Evolutionary conservation across 2,888 invertebrate genomes (phyloP).

Genomic region (Eupithecia dodoneata): DNA sequence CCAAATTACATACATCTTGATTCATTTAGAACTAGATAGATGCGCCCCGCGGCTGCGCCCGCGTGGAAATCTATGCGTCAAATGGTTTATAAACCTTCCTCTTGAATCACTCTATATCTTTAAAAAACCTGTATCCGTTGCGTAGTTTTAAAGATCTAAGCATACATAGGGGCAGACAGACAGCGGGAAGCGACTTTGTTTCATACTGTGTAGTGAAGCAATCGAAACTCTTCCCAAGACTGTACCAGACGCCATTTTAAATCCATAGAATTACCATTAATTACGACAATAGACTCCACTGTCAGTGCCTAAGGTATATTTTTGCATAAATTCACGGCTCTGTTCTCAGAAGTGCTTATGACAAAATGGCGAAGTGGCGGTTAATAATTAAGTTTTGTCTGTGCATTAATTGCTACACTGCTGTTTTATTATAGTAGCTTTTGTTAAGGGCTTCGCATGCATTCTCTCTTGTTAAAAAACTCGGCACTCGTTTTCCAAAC

Average conservation of each 20-base stretch:
- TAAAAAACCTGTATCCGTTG: no score
- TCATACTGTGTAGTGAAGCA: neutral
- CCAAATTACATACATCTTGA: neutral
- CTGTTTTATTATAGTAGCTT: neutral
- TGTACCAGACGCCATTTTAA: constrained; percentile 11
- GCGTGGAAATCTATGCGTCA: no score
- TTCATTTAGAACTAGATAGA: neutral
- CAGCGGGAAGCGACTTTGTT: no score
- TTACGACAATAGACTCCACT: constrained; percentile 31
- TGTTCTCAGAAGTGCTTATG: neutral
- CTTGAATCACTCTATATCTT: no score
- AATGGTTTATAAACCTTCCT: no score
- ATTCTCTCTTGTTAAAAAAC: neutral
- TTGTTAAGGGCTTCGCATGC: neutral
- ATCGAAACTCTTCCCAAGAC: neutral
- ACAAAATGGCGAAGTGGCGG: neutral
- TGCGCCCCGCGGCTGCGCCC: no score
- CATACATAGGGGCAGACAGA: no score
- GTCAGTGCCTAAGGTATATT: constrained; percentile 29
- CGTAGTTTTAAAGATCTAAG: no score
- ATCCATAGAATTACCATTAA: constrained; percentile 41
- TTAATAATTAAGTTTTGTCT: constrained; percentile 8
- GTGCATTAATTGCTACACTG: neutral
- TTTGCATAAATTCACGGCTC: constrained; percentile 26
- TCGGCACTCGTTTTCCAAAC: no score